A percentile compares a stretch with the other conserved stretches of the same genome.
Conservation (phyloP, 2,888 invertebrate species). For the Caradrina clavipalpis region DNA sequence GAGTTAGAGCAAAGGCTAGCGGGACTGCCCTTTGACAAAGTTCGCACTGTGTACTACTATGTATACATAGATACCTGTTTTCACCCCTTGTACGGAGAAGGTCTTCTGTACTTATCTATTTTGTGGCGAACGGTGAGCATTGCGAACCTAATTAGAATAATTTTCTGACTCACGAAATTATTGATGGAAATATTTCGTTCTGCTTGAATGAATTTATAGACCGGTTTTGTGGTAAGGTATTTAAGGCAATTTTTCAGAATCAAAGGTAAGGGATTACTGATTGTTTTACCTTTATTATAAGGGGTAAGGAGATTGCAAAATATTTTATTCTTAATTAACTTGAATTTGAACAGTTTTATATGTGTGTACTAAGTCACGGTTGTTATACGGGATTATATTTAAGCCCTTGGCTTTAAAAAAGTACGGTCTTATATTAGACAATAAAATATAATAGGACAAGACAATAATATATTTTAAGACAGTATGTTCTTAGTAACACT, state of each 20-base stretch:
- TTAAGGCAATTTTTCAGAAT: background rate
- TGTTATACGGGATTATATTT: no score
- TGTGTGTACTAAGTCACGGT: no score
- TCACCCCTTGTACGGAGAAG: background rate
- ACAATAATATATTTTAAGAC: no score
- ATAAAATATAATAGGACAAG: no score
- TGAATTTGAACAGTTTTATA: no score
- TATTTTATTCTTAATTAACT: background rate
- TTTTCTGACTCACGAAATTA: conserved; percentile 52
- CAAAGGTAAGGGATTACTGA: background rate
- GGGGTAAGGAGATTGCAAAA: background rate
- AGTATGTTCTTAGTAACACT: no score
- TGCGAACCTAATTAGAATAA: conserved; percentile 47
- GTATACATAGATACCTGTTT: background rate
- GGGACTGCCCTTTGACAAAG: no score
- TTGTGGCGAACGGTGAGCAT: conserved; percentile 29
- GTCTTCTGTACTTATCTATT: background rate
- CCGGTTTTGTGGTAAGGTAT: conserved; percentile 14
- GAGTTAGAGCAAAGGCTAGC: no score
- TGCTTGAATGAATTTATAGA: conserved; percentile 25
- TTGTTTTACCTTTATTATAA: conserved; percentile 9
- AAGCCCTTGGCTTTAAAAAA: no score
- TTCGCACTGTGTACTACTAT: background rate
- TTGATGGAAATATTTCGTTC: conserved; percentile 49
- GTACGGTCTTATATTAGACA: no score